Conservation (phyloP, 2,113 vertebrate species). For the Onychostoma macrolepis region DNA sequence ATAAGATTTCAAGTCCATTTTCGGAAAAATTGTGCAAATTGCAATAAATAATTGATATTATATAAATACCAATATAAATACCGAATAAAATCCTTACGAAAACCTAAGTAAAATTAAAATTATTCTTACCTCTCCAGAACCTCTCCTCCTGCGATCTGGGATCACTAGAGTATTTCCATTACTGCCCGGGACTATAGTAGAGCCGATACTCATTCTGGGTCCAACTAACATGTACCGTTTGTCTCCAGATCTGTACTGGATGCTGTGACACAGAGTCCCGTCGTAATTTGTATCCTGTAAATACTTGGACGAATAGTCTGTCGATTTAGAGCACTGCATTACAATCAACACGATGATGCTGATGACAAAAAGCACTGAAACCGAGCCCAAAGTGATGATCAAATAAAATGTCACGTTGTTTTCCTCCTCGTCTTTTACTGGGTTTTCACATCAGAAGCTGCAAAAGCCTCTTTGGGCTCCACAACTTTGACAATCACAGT, state of each 20-base stretch:
- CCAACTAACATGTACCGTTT: constrained; percentile 67
- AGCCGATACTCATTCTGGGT: constrained; percentile 63
- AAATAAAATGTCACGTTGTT: constrained; percentile 58
- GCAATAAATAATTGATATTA: no score
- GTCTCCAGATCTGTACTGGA: constrained; percentile 65
- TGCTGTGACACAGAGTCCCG: constrained; percentile 56
- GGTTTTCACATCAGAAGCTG: constrained; percentile 43
- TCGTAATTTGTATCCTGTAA: constrained; percentile 52
- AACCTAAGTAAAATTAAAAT: no score
- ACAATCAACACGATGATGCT: constrained; percentile 60
- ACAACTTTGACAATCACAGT: constrained; percentile 46
- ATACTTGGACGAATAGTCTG: constrained; percentile 53
- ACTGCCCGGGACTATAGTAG: constrained; percentile 57
- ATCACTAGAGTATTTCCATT: constrained; percentile 62
- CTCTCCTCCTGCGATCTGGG: constrained; percentile 50
- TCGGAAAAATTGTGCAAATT: no score
- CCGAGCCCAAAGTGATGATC: constrained; percentile 57
- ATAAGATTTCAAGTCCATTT: no score
- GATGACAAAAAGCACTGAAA: constrained; percentile 61
- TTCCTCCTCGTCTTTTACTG: constrained; percentile 44
- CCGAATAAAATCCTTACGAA: no score
- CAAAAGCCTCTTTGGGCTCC: constrained; percentile 55
- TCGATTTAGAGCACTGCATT: constrained; percentile 59
- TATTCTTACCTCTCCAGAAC: constrained; percentile 61
- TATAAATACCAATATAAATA: no score